These are phyloP conservation scores for Plectrocnemia conspersa DNA, from an alignment of 1,140 invertebrate genomes.

Conservation along the genomic window DNA sequence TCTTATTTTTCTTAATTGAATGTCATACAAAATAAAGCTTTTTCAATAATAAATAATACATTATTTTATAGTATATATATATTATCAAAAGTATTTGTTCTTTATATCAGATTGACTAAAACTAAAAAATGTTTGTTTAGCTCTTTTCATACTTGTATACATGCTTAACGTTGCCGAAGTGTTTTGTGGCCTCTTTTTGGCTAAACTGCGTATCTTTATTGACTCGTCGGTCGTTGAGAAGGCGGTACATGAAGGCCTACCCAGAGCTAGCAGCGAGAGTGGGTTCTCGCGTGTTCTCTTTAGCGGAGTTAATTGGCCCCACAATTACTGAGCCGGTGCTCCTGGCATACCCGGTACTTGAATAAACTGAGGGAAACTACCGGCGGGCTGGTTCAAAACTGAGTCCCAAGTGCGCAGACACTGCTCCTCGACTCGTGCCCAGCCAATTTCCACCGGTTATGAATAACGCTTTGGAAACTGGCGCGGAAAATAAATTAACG, in stretches of 20 bases:
- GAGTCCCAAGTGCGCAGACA: constrained; percentile 7
- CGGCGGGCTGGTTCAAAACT: neutral
- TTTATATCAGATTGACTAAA: too few species aligned
- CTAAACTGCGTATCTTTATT: neutral
- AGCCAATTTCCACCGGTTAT: neutral
- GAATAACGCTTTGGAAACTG: too few species aligned
- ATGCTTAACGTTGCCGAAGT: too few species aligned
- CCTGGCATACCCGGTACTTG: constrained; percentile 11
- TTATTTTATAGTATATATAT: too few species aligned
- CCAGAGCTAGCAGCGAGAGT: neutral
- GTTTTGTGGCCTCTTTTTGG: too few species aligned
- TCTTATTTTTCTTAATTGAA: too few species aligned
- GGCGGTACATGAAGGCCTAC: neutral
- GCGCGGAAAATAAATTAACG: too few species aligned
- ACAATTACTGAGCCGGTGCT: constrained; percentile 16
- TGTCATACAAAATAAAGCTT: too few species aligned
- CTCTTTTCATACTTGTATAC: too few species aligned
- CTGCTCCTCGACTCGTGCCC: neutral
- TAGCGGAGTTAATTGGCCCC: constrained; percentile 18
- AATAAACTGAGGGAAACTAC: constrained; percentile 6
- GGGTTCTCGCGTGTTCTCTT: constrained; percentile 6
- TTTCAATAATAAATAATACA: too few species aligned
- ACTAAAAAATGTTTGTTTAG: too few species aligned
- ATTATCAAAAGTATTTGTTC: too few species aligned
- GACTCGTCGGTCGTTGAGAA: constrained; percentile 1